Conservation (phyloP, 2,797 vertebrate genomes). For the Semaprochilodus insignis region DNA sequence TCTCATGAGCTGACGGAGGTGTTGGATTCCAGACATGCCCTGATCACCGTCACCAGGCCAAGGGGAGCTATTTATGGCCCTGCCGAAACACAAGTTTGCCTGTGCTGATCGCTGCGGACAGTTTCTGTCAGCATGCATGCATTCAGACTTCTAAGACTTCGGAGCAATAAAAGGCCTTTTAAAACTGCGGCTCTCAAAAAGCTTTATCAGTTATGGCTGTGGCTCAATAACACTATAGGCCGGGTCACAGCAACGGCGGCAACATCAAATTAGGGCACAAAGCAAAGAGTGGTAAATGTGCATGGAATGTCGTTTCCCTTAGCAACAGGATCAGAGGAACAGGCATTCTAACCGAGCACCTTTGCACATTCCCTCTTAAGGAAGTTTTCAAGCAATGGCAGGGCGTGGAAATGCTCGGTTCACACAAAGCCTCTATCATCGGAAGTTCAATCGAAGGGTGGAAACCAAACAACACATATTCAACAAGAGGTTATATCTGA, state of each 20-base stretch:
- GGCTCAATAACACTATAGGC: slow-evolving; percentile 31
- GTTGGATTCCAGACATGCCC: slow-evolving; percentile 51
- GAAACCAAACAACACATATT: slow-evolving; percentile 4
- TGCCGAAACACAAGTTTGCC: slow-evolving; percentile 43
- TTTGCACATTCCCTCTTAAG: slow-evolving; percentile 7
- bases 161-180: slow-evolving; percentile 51
- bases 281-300: slow-evolving; percentile 29
- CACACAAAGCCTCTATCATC: slow-evolving; percentile 15
- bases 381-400: slow-evolving; percentile 9
- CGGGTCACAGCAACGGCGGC: slow-evolving; percentile 20
- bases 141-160: slow-evolving; percentile 35
- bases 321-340: slow-evolving; percentile 33
- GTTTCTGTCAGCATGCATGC: slow-evolving; percentile 49
- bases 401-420: slow-evolving; percentile 27
- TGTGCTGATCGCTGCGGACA: slow-evolving; percentile 21
- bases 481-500: neutral
- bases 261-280: slow-evolving; percentile 37
- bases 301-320: slow-evolving; percentile 25
- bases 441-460: slow-evolving; percentile 12
- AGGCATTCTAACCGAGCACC: slow-evolving; percentile 41
- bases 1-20: slow-evolving; percentile 45
- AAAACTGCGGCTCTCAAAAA: slow-evolving; percentile 48
- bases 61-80: slow-evolving; percentile 58
- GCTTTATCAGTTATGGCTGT: slow-evolving; percentile 49
- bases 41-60: slow-evolving; percentile 46